Evolutionary conservation across 2,113 vertebrate species (phyloP).

Genomic region (Ammodytes marinus): DNA sequence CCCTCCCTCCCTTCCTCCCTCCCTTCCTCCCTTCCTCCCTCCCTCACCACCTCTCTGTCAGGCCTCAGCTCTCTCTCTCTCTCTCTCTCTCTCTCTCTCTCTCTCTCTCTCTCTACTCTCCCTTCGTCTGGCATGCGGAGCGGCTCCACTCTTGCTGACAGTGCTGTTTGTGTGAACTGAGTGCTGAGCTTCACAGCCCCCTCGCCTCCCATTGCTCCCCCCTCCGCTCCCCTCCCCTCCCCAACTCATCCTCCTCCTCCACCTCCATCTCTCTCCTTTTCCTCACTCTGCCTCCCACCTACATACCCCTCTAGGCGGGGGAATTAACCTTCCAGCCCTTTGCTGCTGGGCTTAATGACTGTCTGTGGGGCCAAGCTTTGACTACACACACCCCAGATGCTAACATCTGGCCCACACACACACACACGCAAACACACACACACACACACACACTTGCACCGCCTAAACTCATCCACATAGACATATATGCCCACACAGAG

Average conservation of each 20-base stretch:
- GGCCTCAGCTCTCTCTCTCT: slow-evolving; percentile 48
- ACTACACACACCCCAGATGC: slow-evolving; percentile 79
- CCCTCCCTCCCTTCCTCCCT: slow-evolving; percentile 40
- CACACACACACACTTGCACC: slow-evolving; percentile 35
- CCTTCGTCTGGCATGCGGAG: slow-evolving; percentile 73
- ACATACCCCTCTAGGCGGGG: slow-evolving; percentile 70
- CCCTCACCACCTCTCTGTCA: slow-evolving; percentile 59
- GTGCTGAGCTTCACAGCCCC: slow-evolving; percentile 81
- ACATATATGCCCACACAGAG: slow-evolving; percentile 20
- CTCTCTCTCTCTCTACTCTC: slow-evolving; percentile 49
- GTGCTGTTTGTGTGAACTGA: slow-evolving; percentile 82
- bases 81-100: too few species aligned
- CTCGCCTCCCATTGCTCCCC: slow-evolving; percentile 72
- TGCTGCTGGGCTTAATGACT: slow-evolving; percentile 82
- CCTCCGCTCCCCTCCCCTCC: not conserved
- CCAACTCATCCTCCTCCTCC: slow-evolving; percentile 32
- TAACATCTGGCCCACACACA: slow-evolving; percentile 80
- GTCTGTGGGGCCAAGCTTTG: slow-evolving; percentile 68
- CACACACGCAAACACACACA: slow-evolving; percentile 47
- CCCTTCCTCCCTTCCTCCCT: slow-evolving; percentile 45
- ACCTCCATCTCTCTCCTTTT: slow-evolving; percentile 51
- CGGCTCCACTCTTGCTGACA: slow-evolving; percentile 81
- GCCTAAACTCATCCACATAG: slow-evolving; percentile 14
- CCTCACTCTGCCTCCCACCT: slow-evolving; percentile 66
- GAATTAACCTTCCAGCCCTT: slow-evolving; percentile 82